Evolutionary conservation across 2,113 vertebrate species (phyloP).

Genomic region (Istiophorus platypterus): DNA sequence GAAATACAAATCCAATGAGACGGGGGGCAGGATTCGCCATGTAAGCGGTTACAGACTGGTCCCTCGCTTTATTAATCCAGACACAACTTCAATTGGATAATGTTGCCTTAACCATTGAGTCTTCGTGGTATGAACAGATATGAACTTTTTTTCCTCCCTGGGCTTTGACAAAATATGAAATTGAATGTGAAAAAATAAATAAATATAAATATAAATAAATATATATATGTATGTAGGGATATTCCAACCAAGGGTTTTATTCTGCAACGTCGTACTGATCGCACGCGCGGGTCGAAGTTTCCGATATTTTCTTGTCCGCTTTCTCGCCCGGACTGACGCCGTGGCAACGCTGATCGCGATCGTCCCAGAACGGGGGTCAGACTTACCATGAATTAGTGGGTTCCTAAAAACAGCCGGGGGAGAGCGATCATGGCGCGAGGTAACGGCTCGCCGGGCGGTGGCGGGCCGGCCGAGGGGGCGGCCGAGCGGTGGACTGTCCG

Average conservation of each 20-base stretch:
- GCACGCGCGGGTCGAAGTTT: too few species aligned
- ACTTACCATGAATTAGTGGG: constrained; percentile 86
- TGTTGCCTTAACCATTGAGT: neutral
- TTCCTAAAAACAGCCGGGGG: constrained; percentile 77
- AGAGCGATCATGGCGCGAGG: constrained; percentile 83
- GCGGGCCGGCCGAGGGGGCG: constrained; percentile 59
- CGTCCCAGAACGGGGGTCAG: neutral
- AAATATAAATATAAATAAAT: too few species aligned
- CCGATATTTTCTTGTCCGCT: too few species aligned
- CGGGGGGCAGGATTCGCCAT: neutral
- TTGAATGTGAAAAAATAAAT: neutral
- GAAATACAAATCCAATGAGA: constrained; percentile 62
- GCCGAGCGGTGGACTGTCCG: constrained; percentile 55
- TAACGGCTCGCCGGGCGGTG: constrained; percentile 74
- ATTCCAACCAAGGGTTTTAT: too few species aligned
- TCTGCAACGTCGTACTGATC: too few species aligned
- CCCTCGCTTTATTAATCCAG: neutral
- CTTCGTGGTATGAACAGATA: too few species aligned
- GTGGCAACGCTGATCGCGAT: too few species aligned
- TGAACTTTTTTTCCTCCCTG: too few species aligned
- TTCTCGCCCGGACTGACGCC: too few species aligned
- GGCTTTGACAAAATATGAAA: neutral
- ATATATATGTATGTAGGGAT: too few species aligned
- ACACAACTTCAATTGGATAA: neutral
- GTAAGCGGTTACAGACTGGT: neutral